Evolutionary conservation across 2,888 invertebrate genomes (phyloP), one percentile per base, ranked within the genome.

Genomic region (Antitype chi): DNA sequence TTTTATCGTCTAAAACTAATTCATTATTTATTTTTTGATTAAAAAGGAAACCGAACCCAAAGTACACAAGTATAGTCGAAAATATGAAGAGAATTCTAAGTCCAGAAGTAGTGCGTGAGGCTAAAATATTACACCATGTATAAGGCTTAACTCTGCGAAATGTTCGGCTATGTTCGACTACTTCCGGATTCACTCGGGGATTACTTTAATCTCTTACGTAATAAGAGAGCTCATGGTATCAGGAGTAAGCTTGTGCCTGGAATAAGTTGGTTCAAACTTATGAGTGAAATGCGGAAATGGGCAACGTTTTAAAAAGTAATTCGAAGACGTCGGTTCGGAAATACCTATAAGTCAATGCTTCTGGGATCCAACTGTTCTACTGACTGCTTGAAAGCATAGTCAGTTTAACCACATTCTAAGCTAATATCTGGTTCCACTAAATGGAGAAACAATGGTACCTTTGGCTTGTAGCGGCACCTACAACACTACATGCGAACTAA

Each of bases 51-150:
- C 13, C 2, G 15, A 25, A 28, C 0, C 2, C 1, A 66, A 17
- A 49, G 1, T 13, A 52, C 23, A 15, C 2, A 23, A 43, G 15
- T 9, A 7, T 9, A 28, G 9, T 23, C 2, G 23, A 47, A 66
- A 76, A 59, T n/a, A 47, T 47, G 28, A 52, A 47, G 7, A 72
- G 5, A 4, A 60, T 63, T 57, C 38, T n/a, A 70, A 80, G 43
- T 32, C 20, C 38, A n/a, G 47, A 80, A 81, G 60, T 69, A 55
- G 15, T 43, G 15, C 17, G n/a, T 57, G 32, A 79, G 25, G 9
- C 70, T 60, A 67, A 81, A 75, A 81, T 81, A 75, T 80, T 62
- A 67, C 55, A 66, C 70, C 64, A 66, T 69, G 79, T 74, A 38
- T 59, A 69, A 57, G 25, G 67, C 60, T 70, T 75, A 67, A 59